These are phyloP conservation scores for Ypsolopha sequella DNA, from an alignment of 2,888 invertebrate species.

Conservation along the genomic window DNA sequence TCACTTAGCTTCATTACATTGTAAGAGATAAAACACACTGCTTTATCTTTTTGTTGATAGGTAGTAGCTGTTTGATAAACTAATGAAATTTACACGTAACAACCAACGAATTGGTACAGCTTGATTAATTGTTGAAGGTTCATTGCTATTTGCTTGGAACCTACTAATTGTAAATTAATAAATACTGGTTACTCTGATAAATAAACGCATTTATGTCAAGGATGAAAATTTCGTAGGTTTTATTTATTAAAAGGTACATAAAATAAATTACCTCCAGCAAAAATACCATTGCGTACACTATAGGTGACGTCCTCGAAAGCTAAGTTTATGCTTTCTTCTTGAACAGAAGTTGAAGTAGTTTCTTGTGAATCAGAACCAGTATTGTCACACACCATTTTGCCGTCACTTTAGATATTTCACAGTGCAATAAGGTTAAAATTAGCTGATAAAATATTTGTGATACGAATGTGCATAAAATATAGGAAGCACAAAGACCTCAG, in stretches of 20 bases:
- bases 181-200: too few species aligned
- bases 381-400: constrained; percentile 43
- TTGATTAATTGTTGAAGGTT: too few species aligned
- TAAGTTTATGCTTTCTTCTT: constrained; percentile 70
- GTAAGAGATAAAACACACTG: neutral
- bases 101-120: too few species aligned
- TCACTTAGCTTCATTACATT: too few species aligned
- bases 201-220: neutral
- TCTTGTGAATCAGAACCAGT: constrained; percentile 43
- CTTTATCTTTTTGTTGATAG: too few species aligned
- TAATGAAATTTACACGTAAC: too few species aligned
- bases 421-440: neutral
- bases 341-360: constrained; percentile 45
- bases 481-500: constrained; percentile 30
- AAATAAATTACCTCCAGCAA: constrained; percentile 63
- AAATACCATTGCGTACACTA: constrained; percentile 71
- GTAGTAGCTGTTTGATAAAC: too few species aligned
- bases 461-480: neutral
- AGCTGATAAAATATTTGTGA: constrained; percentile 1
- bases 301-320: constrained; percentile 77
- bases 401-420: neutral
- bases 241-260: neutral
- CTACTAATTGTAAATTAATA: too few species aligned
- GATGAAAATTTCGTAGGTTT: neutral
- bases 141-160: too few species aligned